Conservation (phyloP, 30 jellyfish, hydroid and myxozoan genomes). For the Cassiopea andromeda region DNA sequence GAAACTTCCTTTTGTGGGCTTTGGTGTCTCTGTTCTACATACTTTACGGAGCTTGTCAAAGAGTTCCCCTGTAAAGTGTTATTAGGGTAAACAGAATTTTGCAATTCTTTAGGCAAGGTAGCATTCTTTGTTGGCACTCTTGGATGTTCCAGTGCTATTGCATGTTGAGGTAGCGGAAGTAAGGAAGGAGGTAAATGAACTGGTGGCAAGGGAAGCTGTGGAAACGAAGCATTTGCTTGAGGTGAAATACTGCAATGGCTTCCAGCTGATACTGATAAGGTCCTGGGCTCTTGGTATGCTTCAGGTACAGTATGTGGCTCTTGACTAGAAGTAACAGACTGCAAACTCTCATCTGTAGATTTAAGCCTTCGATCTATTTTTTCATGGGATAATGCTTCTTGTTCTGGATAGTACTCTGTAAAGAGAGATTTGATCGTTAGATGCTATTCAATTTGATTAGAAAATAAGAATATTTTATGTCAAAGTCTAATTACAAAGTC, state of each 20-base stretch:
- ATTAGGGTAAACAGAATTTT: not conserved
- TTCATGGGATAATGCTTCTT: conserved; percentile 1
- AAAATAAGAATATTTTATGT: too few species aligned
- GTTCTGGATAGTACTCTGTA: conserved; percentile 60
- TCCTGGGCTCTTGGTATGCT: conserved; percentile 23
- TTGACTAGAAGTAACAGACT: not conserved
- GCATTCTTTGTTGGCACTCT: conserved; percentile 85
- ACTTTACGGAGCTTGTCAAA: not conserved
- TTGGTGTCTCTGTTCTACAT: not conserved
- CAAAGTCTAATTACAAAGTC: too few species aligned
- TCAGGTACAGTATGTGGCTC: conserved; percentile 1
- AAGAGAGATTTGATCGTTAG: not conserved
- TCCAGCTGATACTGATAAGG: not conserved
- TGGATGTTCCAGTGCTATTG: conserved; percentile 59
- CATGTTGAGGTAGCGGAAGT: conserved; percentile 69
- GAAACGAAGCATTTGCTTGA: not conserved
- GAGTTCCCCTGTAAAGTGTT: not conserved
- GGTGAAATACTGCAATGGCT: not conserved
- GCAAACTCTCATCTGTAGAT: not conserved
- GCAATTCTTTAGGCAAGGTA: conserved; percentile 59
- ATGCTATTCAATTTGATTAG: too few species aligned
- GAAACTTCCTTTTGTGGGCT: not conserved
- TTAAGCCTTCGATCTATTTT: not conserved
- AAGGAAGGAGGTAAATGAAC: conserved; percentile 28
- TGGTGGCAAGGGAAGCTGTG: conserved; percentile 63